A percentile compares a stretch with the other conserved stretches of the same genome.
These are phyloP conservation scores for Glaucidium brasilianum DNA, from an alignment of 2,113 vertebrate species.

Conservation along the genomic window DNA sequence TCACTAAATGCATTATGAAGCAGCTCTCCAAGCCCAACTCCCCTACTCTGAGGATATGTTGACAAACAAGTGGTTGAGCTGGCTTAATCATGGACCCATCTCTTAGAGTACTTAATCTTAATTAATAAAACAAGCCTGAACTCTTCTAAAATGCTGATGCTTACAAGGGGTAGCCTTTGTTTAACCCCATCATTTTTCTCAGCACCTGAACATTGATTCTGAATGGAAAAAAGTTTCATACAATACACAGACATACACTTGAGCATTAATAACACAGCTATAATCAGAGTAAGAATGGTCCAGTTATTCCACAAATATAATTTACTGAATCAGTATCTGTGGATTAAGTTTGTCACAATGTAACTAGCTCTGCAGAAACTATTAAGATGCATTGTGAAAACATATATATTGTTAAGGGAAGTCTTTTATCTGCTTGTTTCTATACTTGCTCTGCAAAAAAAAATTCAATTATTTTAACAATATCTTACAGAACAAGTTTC, in stretches of 20 bases:
- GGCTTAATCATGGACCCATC: not conserved
- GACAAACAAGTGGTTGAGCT: not conserved
- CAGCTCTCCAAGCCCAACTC: not conserved
- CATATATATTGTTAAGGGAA: not conserved
- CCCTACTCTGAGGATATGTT: not conserved
- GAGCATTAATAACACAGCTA: not conserved
- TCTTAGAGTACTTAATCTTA: slow-evolving; percentile 12
- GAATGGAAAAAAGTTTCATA: not conserved
- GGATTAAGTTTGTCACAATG: not conserved
- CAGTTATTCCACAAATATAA: not conserved
- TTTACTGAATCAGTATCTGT: not conserved
- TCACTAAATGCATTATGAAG: not conserved
- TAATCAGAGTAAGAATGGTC: not conserved
- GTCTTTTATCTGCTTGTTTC: not conserved
- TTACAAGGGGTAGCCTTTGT: not conserved
- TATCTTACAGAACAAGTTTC: not conserved
- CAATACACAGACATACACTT: not conserved
- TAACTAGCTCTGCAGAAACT: not conserved
- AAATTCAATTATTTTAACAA: not conserved
- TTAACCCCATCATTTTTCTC: slow-evolving; percentile 21
- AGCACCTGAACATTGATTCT: not conserved
- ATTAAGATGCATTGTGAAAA: not conserved
- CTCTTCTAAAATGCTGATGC: not conserved
- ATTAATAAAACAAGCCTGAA: slow-evolving; percentile 32
- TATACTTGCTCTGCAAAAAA: not conserved